Percentiles rank a stretch among this genome's conserved stretches.
Conservation (phyloP, 2,888 invertebrate species). For the Bruchidius siliquastri region DNA sequence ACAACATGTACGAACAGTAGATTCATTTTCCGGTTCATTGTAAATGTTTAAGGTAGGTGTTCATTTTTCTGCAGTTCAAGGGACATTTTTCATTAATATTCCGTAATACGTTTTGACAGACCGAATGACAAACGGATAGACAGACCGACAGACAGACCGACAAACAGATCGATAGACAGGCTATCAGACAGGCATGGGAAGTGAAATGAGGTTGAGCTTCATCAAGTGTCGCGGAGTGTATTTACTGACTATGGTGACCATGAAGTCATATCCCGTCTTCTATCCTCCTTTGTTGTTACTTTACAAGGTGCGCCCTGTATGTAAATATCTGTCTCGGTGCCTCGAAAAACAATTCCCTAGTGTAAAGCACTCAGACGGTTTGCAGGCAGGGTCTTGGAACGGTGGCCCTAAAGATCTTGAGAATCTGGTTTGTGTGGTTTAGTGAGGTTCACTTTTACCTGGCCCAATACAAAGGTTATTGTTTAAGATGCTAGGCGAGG, state of each 20-base stretch:
- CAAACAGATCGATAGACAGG: too few species aligned
- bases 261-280: background rate
- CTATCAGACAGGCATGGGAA: too few species aligned
- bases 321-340: background rate
- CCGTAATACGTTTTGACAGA: too few species aligned
- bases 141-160: too few species aligned
- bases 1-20: too few species aligned
- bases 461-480: background rate
- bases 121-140: too few species aligned
- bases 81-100: too few species aligned
- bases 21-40: too few species aligned
- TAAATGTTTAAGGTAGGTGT: too few species aligned
- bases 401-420: background rate
- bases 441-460: background rate
- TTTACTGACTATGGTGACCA: background rate
- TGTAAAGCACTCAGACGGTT: background rate
- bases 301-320: background rate
- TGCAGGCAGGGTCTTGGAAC: background rate
- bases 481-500: background rate
- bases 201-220: too few species aligned
- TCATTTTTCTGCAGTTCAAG: too few species aligned
- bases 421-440: background rate
- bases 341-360: background rate
- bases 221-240: too few species aligned
- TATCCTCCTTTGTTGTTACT: background rate